A percentile compares a stretch with the other conserved stretches of the same genome.
phyloP scores from a whole-genome alignment of 2,113 vertebrate species.

The Periophthalmus modestus region DNA sequence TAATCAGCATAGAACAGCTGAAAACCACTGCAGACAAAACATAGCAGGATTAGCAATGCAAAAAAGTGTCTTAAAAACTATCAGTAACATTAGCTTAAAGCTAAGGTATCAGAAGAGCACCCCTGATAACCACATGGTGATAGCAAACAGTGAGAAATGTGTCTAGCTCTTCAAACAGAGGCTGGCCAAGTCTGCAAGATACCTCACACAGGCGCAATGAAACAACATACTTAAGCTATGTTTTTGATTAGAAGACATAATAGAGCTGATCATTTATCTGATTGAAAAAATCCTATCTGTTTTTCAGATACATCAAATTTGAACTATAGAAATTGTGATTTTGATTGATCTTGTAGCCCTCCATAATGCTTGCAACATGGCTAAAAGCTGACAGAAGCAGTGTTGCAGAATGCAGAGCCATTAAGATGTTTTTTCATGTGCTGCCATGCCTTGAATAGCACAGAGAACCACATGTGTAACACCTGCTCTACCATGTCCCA shows the following conservation, averaged over 20 bases:
- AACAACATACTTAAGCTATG: not conserved
- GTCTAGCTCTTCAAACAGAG: not conserved
- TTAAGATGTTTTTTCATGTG: not conserved
- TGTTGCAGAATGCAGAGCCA: too few species aligned
- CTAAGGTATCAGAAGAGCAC: not conserved
- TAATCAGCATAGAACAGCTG: not conserved
- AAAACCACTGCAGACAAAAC: not conserved
- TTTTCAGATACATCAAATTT: too few species aligned
- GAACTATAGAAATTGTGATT: not conserved
- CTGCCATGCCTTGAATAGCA: not conserved
- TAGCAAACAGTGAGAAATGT: not conserved
- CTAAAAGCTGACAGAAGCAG: not conserved
- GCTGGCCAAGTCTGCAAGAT: not conserved
- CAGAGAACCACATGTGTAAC: not conserved
- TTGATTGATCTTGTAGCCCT: too few species aligned
- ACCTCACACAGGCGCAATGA: not conserved
- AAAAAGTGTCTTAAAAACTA: not conserved
- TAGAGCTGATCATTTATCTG: not conserved
- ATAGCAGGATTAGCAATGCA: not conserved
- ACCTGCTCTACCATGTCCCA: conserved; percentile 9
- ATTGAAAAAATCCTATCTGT: too few species aligned
- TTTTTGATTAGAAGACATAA: not conserved
- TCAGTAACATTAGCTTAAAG: not conserved
- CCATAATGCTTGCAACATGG: not conserved
- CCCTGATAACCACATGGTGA: not conserved